phyloP scores from a whole-genome alignment of 2,888 invertebrate genomes.

The Cheilosia scutellata region DNA sequence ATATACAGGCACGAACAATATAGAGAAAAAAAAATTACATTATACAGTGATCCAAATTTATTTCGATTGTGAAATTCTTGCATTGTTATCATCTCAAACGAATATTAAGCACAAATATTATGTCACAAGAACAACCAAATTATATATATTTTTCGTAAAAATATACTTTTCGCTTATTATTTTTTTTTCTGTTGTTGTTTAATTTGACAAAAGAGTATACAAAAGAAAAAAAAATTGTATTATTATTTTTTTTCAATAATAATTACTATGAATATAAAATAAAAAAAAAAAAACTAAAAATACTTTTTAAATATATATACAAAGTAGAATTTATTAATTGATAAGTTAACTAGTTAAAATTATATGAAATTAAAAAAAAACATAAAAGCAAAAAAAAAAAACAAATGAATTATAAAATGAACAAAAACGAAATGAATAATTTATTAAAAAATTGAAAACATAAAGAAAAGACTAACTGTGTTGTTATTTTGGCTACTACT shows the following conservation, averaged over 20 bases:
- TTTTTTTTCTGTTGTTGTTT: slow-evolving; percentile 42
- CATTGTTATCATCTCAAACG: slow-evolving; percentile 13
- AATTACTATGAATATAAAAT: slow-evolving; percentile 59
- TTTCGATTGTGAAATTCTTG: background rate
- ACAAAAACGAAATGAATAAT: slow-evolving; percentile 72
- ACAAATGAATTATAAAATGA: slow-evolving; percentile 72
- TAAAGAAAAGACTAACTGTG: slow-evolving; percentile 47
- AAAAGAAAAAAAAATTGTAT: slow-evolving; percentile 48
- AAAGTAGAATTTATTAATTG: slow-evolving; percentile 75
- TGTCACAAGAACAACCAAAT: slow-evolving; percentile 50
- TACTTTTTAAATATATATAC: slow-evolving; percentile 71
- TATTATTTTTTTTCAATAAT: slow-evolving; percentile 63
- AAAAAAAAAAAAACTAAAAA: slow-evolving; percentile 21
- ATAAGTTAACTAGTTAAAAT: slow-evolving; percentile 76
- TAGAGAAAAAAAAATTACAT: slow-evolving; percentile 18
- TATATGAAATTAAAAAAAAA: slow-evolving; percentile 69
- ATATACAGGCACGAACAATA: slow-evolving; percentile 39
- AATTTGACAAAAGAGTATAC: slow-evolving; percentile 43
- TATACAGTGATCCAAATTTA: slow-evolving; percentile 4
- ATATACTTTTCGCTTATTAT: slow-evolving; percentile 48
- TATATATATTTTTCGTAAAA: slow-evolving; percentile 59
- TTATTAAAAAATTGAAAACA: slow-evolving; percentile 76
- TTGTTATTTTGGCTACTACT: slow-evolving; percentile 43
- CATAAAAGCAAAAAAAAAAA: slow-evolving; percentile 47
- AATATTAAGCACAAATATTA: slow-evolving; percentile 31